phyloP scores from a whole-genome alignment of 2,797 vertebrate species.

The Botia kubotai region DNA sequence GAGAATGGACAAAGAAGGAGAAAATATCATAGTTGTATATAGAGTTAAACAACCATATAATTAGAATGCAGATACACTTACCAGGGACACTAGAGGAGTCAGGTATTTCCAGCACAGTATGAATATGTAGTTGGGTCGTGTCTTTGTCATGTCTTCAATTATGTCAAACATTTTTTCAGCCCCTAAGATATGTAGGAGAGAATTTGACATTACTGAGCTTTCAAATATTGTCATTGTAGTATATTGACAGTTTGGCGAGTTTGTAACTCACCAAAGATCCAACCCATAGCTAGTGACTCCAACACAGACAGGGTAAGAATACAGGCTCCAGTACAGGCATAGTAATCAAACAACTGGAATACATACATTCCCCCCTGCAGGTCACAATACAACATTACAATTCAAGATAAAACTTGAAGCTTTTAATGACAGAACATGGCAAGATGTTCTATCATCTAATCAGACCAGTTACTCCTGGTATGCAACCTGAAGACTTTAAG shows the following conservation, averaged over 20 bases:
- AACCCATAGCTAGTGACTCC: slow-evolving; percentile 80
- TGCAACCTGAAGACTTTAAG: too few species aligned
- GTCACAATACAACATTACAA: slow-evolving; percentile 46
- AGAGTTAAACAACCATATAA: too few species aligned
- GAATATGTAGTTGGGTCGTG: slow-evolving; percentile 79
- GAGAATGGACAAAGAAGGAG: slow-evolving; percentile 56
- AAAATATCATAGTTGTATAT: too few species aligned
- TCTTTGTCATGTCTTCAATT: slow-evolving; percentile 87
- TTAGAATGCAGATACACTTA: background rate
- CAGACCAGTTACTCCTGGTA: too few species aligned
- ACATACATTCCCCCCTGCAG: slow-evolving; percentile 93
- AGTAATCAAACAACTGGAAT: slow-evolving; percentile 93
- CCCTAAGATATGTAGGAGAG: slow-evolving; percentile 67
- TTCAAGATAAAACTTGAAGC: too few species aligned
- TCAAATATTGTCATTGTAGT: background rate
- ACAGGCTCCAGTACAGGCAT: slow-evolving; percentile 87
- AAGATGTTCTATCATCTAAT: too few species aligned
- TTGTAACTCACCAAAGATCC: slow-evolving; percentile 82
- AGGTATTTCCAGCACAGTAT: slow-evolving; percentile 87
- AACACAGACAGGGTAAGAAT: slow-evolving; percentile 82
- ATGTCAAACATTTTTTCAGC: slow-evolving; percentile 78
- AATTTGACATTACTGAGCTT: background rate
- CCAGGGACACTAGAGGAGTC: slow-evolving; percentile 84
- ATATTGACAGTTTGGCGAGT: background rate
- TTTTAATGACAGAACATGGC: too few species aligned